Evolutionary conservation across 2,888 invertebrate species (phyloP), one percentile per base, ranked within the genome.

Genomic region (Mythimna impura): DNA sequence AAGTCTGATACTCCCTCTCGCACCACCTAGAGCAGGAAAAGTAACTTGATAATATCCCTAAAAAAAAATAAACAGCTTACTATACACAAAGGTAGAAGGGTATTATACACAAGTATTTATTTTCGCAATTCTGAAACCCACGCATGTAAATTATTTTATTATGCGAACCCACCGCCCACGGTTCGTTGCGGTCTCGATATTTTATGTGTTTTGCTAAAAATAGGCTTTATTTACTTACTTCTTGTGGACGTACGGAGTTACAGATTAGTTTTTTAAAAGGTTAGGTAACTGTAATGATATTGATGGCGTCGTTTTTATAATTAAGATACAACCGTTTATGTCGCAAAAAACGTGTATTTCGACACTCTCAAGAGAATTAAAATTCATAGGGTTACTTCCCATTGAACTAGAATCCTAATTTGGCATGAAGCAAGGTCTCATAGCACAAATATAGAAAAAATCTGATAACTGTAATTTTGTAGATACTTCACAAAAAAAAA

Each of bases 131-230:
- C 36, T 30, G 57, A 34, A 65, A 55, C 80, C 74, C 74, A 57
- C 61, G 74, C 64, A 52, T 43, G 66, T 63, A 71, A 71, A 78
- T 78, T 30, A 66, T 78, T 76, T 66, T 25, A 62, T 52, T 63
- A 30, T 3, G 58, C 40, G 25, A 50, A 43, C 71, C 64, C 64
- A 4, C 34, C 66, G 66, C 73, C 73, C 63, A 73, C 77, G 25
- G 7, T 22, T 36, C 47, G 69, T 1, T 67, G 63, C 40, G 63
- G 80, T 79, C 64, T 55, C 63, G 34, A 78, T 73, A 57, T 73
- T 72, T 79, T 34, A 52, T 55, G 55, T 50, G 9, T 78, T 63
- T n/a, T 25, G 22, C 20, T 43, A 67, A 67, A 79, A 63, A 67
- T 61, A 36, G 50, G 1, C 30, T 47, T 17, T 57, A 63, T 43